Percentiles rank a stretch among this genome's conserved stretches.
These are phyloP conservation scores for Mactra quadrangularis DNA, from an alignment of 1,140 invertebrate genomes.

Conservation along the genomic window DNA sequence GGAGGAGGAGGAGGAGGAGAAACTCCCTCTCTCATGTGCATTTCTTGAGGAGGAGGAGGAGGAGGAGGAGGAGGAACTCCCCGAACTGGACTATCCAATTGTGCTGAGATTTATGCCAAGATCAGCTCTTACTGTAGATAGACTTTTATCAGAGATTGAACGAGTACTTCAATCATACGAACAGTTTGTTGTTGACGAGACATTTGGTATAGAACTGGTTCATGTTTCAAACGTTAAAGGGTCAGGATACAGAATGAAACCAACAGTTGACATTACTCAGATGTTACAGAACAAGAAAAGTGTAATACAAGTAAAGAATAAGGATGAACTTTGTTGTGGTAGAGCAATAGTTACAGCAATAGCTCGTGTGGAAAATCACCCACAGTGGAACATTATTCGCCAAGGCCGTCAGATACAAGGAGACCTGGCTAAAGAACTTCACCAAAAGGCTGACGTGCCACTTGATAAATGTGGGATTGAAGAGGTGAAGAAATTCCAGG, in stretches of 20 bases:
- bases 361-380: conserved; percentile 37
- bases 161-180: conserved; percentile 61
- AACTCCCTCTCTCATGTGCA: too few relatives aligned
- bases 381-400: conserved; percentile 52
- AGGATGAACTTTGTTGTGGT: conserved; percentile 55
- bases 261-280: conserved; percentile 43
- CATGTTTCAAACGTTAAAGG: conserved; percentile 47
- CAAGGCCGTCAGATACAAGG: conserved; percentile 23
- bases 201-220: conserved; percentile 53
- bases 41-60: too few relatives aligned
- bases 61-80: too few relatives aligned
- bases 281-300: conserved; percentile 49
- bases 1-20: not conserved
- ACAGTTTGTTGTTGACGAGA: conserved; percentile 60
- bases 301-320: conserved; percentile 60
- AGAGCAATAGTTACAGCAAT: conserved; percentile 58
- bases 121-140: conserved; percentile 44
- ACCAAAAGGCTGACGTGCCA: conserved; percentile 36
- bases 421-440: conserved; percentile 32
- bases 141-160: conserved; percentile 54
- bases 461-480: conserved; percentile 42
- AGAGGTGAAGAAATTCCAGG: conserved; percentile 55
- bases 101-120: conserved; percentile 54
- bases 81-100: conserved; percentile 58
- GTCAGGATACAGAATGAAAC: conserved; percentile 9